Evolutionary conservation across 2,797 vertebrate genomes (phyloP).

Genomic region (Platyrinchus mystaceus): DNA sequence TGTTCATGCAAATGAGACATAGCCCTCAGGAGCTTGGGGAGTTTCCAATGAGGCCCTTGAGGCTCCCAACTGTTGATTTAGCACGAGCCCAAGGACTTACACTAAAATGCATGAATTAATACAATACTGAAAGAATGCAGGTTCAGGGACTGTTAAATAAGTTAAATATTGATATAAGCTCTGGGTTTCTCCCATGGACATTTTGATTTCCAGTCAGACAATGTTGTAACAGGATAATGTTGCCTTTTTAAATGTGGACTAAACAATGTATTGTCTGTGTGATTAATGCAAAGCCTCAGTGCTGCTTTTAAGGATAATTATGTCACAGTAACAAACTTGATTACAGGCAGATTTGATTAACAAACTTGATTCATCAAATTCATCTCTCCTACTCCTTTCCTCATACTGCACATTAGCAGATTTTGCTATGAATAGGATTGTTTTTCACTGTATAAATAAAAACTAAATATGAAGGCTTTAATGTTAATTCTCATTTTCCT

Average conservation of each 20-base stretch:
- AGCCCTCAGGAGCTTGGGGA: conserved; percentile 34
- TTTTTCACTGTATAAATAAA: not conserved
- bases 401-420: not conserved
- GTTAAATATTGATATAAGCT: conserved; percentile 1
- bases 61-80: conserved; percentile 31
- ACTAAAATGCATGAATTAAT: not conserved
- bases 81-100: not conserved
- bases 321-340: not conserved
- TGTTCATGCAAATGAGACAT: not conserved
- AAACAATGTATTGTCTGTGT: not conserved
- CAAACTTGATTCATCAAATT: not conserved
- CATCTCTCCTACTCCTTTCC: not conserved
- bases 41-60: not conserved
- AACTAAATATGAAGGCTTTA: not conserved
- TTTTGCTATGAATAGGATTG: not conserved
- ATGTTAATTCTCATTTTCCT: not conserved
- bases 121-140: not conserved
- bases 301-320: not conserved
- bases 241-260: not conserved
- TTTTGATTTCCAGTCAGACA: not conserved
- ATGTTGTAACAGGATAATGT: not conserved
- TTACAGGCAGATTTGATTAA: not conserved
- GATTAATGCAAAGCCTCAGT: not conserved
- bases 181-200: not conserved
- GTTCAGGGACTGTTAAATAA: not conserved